These are phyloP conservation scores for Parochlus steinenii DNA, from an alignment of 2,888 invertebrate genomes.

Conservation along the genomic window DNA sequence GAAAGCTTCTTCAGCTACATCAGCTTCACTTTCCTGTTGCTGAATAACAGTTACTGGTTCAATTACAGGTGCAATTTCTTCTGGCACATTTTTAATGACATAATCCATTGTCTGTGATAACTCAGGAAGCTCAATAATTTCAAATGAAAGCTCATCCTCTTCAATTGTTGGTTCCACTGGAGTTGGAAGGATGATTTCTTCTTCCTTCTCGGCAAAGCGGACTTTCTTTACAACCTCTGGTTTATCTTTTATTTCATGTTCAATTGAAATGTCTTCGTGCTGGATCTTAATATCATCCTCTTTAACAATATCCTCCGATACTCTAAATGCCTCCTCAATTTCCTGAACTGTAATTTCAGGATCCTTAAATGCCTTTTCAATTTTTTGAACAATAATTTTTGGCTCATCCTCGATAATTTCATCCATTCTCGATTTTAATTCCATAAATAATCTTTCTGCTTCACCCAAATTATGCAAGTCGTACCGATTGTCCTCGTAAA, in stretches of 20 bases:
- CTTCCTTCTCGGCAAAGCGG: conserved; percentile 3
- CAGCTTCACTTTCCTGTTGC: not conserved
- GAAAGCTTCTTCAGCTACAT: not conserved
- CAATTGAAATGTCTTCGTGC: conserved; percentile 1
- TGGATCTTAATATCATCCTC: too few relatives aligned
- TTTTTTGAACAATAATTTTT: conserved; percentile 9
- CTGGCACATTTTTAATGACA: not conserved
- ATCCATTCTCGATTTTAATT: conserved; percentile 5
- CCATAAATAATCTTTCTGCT: too few relatives aligned
- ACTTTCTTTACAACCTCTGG: not conserved
- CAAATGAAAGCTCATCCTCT: conserved; percentile 1
- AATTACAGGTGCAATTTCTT: not conserved
- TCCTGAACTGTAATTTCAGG: too few relatives aligned
- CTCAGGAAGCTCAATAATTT: too few relatives aligned
- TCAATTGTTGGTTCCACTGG: conserved; percentile 2
- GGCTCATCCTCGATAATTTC: conserved; percentile 6
- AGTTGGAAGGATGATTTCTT: conserved; percentile 3
- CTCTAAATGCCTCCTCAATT: conserved; percentile 7
- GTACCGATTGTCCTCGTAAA: conserved; percentile 3
- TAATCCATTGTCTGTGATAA: too few relatives aligned
- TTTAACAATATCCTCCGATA: too few relatives aligned
- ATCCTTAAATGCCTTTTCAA: conserved; percentile 10
- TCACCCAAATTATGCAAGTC: too few relatives aligned
- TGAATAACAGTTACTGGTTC: not conserved
- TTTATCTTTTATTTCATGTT: not conserved